phyloP scores from a whole-genome alignment of 2,797 vertebrate species.

The Dryobates pubescens region DNA sequence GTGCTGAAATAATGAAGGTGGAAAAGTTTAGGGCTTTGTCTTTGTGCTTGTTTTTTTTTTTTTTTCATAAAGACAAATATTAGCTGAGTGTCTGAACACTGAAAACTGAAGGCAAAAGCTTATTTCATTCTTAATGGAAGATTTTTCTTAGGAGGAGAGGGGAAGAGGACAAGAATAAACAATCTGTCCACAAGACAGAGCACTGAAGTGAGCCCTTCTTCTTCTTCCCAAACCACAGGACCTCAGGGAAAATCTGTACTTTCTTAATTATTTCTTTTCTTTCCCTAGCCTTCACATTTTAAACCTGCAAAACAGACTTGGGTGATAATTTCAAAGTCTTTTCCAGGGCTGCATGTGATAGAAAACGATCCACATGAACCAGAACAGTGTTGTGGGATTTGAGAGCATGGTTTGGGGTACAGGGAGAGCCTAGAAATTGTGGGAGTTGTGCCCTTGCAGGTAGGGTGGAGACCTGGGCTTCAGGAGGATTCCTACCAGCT shows the following conservation, averaged over 20 bases:
- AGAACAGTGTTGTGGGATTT: background rate
- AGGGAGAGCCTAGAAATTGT: background rate
- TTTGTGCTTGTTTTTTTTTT: background rate
- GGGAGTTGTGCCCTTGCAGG: background rate
- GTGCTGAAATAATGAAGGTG: background rate
- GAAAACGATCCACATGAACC: background rate
- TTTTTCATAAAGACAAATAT: background rate
- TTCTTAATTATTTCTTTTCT: background rate
- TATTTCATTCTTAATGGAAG: background rate
- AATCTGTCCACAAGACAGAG: background rate
- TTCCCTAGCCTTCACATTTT: background rate
- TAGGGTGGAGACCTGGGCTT: background rate
- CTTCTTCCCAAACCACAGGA: background rate
- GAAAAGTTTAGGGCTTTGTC: accelerated
- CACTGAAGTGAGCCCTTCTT: background rate
- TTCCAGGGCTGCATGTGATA: background rate
- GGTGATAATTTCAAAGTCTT: background rate
- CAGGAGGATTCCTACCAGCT: background rate
- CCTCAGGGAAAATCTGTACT: background rate
- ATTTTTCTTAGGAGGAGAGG: background rate
- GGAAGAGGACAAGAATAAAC: background rate
- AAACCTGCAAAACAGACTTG: background rate
- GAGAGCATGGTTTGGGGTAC: background rate
- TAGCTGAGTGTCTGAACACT: background rate
- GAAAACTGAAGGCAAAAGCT: background rate